Conservation (phyloP, 2,888 invertebrate species). For the Pseudanteris insignis region DNA sequence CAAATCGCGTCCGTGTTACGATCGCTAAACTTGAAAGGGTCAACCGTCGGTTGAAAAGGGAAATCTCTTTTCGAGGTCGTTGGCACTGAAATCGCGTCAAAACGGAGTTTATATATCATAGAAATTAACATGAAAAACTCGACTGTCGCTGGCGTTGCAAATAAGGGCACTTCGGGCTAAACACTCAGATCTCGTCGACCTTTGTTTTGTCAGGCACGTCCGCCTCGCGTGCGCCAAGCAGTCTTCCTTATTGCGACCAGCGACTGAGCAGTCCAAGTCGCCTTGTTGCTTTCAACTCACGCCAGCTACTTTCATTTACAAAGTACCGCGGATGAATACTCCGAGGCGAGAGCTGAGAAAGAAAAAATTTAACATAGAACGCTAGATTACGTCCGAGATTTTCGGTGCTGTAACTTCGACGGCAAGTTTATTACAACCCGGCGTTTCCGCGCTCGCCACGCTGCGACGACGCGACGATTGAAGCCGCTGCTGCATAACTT, state of each 20-base stretch:
- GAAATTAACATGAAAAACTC: constrained; percentile 33
- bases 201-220: constrained; percentile 38
- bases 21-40: constrained; percentile 22
- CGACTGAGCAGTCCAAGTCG: constrained; percentile 53
- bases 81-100: constrained; percentile 22
- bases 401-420: constrained; percentile 54
- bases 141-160: constrained; percentile 21
- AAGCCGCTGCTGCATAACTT: constrained; percentile 38
- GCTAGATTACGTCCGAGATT: constrained; percentile 54
- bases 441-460: constrained; percentile 48
- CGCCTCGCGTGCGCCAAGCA: constrained; percentile 43
- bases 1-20: constrained; percentile 7
- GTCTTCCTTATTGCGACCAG: constrained; percentile 45
- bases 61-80: constrained; percentile 10
- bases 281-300: constrained; percentile 44
- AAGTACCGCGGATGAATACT: constrained; percentile 33
- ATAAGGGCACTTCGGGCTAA: constrained; percentile 31
- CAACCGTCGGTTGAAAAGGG: constrained; percentile 23
- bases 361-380: constrained; percentile 49
- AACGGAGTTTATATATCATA: constrained; percentile 25
- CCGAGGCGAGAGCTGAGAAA: constrained; percentile 27
- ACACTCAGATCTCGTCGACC: constrained; percentile 23
- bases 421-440: constrained; percentile 56
- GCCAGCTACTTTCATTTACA: constrained; percentile 37
- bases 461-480: constrained; percentile 31